These are phyloP conservation scores for Onychomys leucogaster DNA, from an alignment of 2,797 vertebrate genomes.

Conservation along the genomic window DNA sequence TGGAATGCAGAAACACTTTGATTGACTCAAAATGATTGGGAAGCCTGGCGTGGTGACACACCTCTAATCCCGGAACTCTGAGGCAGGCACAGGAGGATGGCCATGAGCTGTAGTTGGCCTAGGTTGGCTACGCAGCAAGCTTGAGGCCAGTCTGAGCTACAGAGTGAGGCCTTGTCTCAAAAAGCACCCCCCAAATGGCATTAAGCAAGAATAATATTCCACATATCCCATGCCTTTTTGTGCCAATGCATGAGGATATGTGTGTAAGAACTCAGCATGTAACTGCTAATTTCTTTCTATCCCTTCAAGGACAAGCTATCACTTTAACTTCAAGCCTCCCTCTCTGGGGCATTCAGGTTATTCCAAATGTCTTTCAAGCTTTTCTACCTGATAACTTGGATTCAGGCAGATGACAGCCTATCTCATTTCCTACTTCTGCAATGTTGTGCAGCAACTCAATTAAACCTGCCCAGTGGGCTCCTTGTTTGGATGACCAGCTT, in stretches of 20 bases:
- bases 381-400: neutral
- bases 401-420: neutral
- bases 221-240: neutral
- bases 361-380: constrained; percentile 1
- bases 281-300: neutral
- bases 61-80: neutral
- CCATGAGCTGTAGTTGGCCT: neutral
- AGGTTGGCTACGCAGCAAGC: neutral
- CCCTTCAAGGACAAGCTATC: neutral
- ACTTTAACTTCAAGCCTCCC: neutral
- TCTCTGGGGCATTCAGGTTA: neutral
- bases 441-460: neutral
- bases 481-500: neutral
- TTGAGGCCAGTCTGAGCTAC: neutral
- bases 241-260: neutral
- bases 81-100: neutral
- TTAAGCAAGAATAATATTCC: neutral
- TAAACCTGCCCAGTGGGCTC: neutral
- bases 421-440: neutral
- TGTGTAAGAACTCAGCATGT: neutral
- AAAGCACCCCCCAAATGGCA: neutral
- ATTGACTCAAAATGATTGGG: neutral
- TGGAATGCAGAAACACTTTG: constrained; percentile 31
- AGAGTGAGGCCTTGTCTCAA: neutral
- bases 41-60: neutral